phyloP scores from a whole-genome alignment of 2,888 invertebrate species.

The Harmothoe impar region DNA sequence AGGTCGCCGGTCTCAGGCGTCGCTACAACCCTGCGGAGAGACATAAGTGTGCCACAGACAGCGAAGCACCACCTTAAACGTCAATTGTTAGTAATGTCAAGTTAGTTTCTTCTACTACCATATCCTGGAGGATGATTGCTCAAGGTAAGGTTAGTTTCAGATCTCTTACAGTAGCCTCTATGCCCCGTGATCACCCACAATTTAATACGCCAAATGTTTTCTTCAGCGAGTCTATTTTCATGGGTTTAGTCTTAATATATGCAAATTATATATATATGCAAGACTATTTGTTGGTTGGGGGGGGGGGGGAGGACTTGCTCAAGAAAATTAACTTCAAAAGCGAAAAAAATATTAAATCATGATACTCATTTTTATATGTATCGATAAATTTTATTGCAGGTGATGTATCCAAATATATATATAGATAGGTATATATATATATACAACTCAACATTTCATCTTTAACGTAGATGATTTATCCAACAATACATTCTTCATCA shows the following conservation, averaged over 20 bases:
- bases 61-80: slow-evolving; percentile 67
- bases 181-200: slow-evolving; percentile 26
- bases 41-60: slow-evolving; percentile 61
- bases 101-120: slow-evolving; percentile 65
- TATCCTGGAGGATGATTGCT: slow-evolving; percentile 61
- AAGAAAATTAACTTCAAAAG: slow-evolving; percentile 30
- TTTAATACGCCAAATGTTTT: neutral
- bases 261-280: slow-evolving; percentile 1
- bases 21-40: slow-evolving; percentile 42
- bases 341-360: slow-evolving; percentile 40
- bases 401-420: slow-evolving; percentile 60
- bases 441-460: slow-evolving; percentile 59
- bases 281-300: neutral
- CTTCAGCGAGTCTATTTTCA: neutral
- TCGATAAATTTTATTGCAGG: slow-evolving; percentile 56
- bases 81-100: slow-evolving; percentile 68
- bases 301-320: neutral
- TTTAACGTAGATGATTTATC: slow-evolving; percentile 38
- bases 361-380: slow-evolving; percentile 44
- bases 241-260: slow-evolving; percentile 12
- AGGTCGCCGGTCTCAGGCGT: neutral
- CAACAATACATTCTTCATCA: slow-evolving; percentile 47
- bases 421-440: slow-evolving; percentile 51
- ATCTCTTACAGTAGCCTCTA: slow-evolving; percentile 60
- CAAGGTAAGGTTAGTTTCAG: slow-evolving; percentile 55